Percentiles rank a stretch among this genome's conserved stretches.
phyloP scores from a whole-genome alignment of 2,888 invertebrate species.

The Notodonta dromedarius region DNA sequence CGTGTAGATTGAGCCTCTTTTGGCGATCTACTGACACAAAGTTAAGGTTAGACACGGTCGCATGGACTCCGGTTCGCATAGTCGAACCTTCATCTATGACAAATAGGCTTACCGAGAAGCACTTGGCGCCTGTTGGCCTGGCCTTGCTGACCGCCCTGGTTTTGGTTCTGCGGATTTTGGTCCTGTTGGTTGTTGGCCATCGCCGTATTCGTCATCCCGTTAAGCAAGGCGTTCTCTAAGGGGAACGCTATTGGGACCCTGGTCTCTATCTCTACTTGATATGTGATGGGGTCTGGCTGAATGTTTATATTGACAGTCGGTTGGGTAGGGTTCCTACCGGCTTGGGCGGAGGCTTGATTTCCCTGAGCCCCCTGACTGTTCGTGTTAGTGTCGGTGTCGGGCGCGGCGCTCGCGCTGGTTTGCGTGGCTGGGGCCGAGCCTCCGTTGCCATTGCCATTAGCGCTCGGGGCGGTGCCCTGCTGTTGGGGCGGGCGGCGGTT shows the following conservation, averaged over 20 bases:
- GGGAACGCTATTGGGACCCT: constrained; percentile 63
- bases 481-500: constrained; percentile 38
- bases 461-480: constrained; percentile 16
- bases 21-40: constrained; percentile 11
- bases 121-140: constrained; percentile 51
- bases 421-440: constrained; percentile 15
- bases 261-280: constrained; percentile 68
- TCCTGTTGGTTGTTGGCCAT: constrained; percentile 23
- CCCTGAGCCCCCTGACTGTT: constrained; percentile 14
- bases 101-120: constrained; percentile 50
- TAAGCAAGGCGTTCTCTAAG: constrained; percentile 52
- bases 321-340: constrained; percentile 52
- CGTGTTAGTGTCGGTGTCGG: constrained; percentile 17
- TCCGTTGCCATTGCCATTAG: constrained; percentile 20
- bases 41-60: constrained; percentile 11
- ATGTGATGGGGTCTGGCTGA: constrained; percentile 56
- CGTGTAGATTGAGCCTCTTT: constrained; percentile 21
- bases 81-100: constrained; percentile 10
- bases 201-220: constrained; percentile 43
- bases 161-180: constrained; percentile 22
- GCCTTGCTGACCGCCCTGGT: constrained; percentile 15
- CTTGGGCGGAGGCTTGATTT: constrained; percentile 19
- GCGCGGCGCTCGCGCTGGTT: constrained; percentile 10
- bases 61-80: constrained; percentile 8
- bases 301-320: constrained; percentile 53